Evolutionary conservation across 2,113 vertebrate species (phyloP).

Genomic region (Sula dactylatra): DNA sequence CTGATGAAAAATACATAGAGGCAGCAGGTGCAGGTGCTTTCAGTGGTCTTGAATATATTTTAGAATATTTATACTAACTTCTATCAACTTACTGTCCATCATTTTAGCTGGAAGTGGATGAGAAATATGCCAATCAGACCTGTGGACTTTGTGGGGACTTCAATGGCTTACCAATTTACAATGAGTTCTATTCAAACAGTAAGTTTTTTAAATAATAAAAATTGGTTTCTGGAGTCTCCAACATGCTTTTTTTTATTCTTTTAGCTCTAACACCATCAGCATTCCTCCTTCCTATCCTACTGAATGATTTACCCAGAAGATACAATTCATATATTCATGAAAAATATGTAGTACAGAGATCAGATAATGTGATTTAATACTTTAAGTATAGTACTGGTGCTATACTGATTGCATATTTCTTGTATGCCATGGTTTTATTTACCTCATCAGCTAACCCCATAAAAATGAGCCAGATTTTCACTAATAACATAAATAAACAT

Average conservation of each 20-base stretch:
- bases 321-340: background rate
- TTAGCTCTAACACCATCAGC: background rate
- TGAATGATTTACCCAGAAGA: background rate
- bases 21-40: background rate
- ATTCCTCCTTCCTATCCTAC: background rate
- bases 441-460: background rate
- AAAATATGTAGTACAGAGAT: background rate
- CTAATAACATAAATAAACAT: background rate
- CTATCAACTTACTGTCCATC: background rate
- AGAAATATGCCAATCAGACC: constrained; percentile 80
- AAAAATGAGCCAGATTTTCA: background rate
- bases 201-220: background rate
- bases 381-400: background rate
- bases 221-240: background rate
- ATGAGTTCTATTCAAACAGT: constrained; percentile 83
- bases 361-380: background rate
- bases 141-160: constrained; percentile 92
- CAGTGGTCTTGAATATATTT: background rate
- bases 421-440: background rate
- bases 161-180: constrained; percentile 76
- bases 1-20: background rate
- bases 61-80: background rate
- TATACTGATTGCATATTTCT: background rate
- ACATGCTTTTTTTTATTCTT: background rate
- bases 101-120: constrained; percentile 81